These are phyloP conservation scores for Eugnorisma glareosa DNA, from an alignment of 2,888 invertebrate species.

Conservation along the genomic window DNA sequence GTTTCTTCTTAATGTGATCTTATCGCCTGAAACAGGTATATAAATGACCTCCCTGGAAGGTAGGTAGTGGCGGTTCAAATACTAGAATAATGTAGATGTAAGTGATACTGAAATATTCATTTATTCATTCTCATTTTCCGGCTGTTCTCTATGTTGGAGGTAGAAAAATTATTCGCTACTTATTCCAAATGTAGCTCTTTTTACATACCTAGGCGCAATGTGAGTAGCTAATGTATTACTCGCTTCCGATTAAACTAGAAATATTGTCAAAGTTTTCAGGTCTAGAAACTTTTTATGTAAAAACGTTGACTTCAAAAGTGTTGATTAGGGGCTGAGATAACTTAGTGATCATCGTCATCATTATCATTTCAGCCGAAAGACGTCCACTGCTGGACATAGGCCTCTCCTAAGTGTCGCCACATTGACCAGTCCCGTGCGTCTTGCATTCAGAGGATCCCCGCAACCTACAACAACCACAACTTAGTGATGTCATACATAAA, in stretches of 20 bases:
- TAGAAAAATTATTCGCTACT: conserved; percentile 70
- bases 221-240: conserved; percentile 48
- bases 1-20: conserved; percentile 31
- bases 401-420: too few species aligned
- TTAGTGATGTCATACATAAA: background rate
- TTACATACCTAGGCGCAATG: conserved; percentile 62
- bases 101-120: conserved; percentile 69
- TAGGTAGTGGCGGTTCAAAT: conserved; percentile 51
- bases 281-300: background rate
- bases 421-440: too few species aligned
- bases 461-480: background rate
- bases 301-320: background rate
- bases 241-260: conserved; percentile 48
- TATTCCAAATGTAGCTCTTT: conserved; percentile 65
- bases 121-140: conserved; percentile 71
- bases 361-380: too few species aligned
- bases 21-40: conserved; percentile 42
- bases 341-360: background rate
- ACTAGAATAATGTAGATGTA: conserved; percentile 65
- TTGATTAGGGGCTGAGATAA: conserved; percentile 13
- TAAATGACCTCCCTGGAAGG: conserved; percentile 49
- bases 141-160: conserved; percentile 67
- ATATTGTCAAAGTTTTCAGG: conserved; percentile 16
- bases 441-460: too few species aligned
- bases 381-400: too few species aligned